Evolutionary conservation across 2,113 vertebrate genomes (phyloP).

Genomic region (Dromiciops gliroides): DNA sequence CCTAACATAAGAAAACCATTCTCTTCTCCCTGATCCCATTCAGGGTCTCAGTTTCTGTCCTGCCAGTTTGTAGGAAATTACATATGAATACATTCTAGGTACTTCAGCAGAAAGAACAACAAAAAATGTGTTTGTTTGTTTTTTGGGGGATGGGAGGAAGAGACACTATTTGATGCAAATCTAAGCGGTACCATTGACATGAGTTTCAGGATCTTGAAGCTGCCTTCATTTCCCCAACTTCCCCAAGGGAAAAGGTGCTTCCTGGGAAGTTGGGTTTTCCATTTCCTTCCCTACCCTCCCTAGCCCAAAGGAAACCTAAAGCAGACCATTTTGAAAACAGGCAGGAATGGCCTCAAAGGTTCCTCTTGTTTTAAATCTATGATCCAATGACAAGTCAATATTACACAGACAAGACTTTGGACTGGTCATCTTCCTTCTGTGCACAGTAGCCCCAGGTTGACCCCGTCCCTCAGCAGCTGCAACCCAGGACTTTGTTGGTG

Average conservation of each 20-base stretch:
- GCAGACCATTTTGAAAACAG: background rate
- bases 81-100: background rate
- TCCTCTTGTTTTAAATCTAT: background rate
- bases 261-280: background rate
- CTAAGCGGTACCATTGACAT: background rate
- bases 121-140: background rate
- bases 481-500: background rate
- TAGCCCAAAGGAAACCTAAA: background rate
- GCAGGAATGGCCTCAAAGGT: background rate
- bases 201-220: background rate
- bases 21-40: background rate
- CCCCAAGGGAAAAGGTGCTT: background rate
- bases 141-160: background rate
- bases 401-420: background rate
- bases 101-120: background rate
- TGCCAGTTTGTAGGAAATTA: constrained; percentile 23
- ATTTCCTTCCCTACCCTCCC: background rate
- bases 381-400: background rate
- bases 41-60: background rate
- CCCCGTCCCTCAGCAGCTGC: background rate
- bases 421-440: background rate
- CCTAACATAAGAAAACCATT: too few relatives aligned
- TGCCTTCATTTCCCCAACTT: background rate
- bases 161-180: background rate
- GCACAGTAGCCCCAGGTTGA: background rate